Conservation (phyloP, 2,113 vertebrate species). For the Phocoena phocoena region DNA sequence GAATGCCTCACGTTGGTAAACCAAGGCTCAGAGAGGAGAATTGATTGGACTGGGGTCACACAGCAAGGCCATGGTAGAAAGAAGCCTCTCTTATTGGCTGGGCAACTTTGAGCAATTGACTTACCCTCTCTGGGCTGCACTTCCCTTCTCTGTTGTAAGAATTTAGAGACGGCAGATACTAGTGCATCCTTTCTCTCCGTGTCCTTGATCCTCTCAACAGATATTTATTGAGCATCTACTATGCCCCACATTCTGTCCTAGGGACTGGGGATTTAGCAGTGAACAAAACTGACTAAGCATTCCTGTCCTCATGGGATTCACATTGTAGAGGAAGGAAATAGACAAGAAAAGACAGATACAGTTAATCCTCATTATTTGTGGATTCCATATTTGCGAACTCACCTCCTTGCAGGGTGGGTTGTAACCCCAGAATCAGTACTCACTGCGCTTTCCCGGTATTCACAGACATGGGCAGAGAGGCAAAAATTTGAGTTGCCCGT, state of each 20-base stretch:
- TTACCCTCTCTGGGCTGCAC: neutral
- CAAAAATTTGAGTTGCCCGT: neutral
- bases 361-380: neutral
- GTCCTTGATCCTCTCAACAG: neutral
- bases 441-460: accelerated
- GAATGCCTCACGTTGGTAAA: neutral
- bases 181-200: neutral
- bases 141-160: neutral
- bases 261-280: neutral
- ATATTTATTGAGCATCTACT: no score
- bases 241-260: neutral
- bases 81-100: neutral
- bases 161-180: neutral
- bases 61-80: neutral
- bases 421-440: neutral
- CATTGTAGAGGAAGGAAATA: neutral
- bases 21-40: neutral
- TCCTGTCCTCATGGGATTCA: neutral
- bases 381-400: neutral
- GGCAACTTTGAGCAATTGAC: neutral
- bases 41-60: neutral
- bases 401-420: neutral
- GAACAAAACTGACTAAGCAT: neutral
- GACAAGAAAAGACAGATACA: neutral
- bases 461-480: accelerated